A percentile compares a stretch with the other conserved stretches of the same genome.
phyloP scores from a whole-genome alignment of 1,140 invertebrate species.

The Melanaphis sacchari region DNA sequence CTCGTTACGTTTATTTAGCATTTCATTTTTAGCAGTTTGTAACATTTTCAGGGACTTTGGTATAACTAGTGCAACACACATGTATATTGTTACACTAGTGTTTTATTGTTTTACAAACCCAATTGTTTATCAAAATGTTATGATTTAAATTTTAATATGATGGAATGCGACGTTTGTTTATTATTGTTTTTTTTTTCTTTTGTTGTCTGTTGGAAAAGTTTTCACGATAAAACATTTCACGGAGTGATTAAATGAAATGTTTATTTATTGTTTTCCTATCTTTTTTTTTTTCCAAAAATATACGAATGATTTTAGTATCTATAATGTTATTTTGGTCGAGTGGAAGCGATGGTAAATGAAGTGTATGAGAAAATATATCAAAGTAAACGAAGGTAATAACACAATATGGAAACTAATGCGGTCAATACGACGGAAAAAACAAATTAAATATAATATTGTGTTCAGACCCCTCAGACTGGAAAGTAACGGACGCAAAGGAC shows the following conservation, averaged over 20 bases:
- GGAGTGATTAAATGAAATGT: neutral
- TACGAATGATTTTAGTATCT: neutral
- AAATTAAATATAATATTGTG: neutral
- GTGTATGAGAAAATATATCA: neutral
- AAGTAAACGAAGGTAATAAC: conserved; percentile 4
- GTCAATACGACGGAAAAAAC: neutral
- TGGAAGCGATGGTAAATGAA: neutral
- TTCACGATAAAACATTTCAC: neutral
- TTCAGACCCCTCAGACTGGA: neutral
- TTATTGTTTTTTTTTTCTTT: neutral
- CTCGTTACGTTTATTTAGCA: neutral
- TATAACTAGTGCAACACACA: no score
- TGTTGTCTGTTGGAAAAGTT: neutral
- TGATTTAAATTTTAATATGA: neutral
- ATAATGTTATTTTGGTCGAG: neutral
- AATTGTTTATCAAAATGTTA: conserved; percentile 4
- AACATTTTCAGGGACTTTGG: neutral
- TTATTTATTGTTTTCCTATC: neutral
- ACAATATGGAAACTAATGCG: neutral
- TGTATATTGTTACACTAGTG: no score
- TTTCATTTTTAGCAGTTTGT: neutral
- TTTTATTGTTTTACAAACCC: neutral
- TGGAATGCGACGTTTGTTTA: neutral
- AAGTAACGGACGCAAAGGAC: neutral
- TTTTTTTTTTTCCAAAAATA: neutral